A percentile compares a stretch with the other conserved stretches of the same genome.
These are phyloP conservation scores for Zaprionus inermis DNA, from an alignment of 1,140 invertebrate genomes.

Conservation along the genomic window DNA sequence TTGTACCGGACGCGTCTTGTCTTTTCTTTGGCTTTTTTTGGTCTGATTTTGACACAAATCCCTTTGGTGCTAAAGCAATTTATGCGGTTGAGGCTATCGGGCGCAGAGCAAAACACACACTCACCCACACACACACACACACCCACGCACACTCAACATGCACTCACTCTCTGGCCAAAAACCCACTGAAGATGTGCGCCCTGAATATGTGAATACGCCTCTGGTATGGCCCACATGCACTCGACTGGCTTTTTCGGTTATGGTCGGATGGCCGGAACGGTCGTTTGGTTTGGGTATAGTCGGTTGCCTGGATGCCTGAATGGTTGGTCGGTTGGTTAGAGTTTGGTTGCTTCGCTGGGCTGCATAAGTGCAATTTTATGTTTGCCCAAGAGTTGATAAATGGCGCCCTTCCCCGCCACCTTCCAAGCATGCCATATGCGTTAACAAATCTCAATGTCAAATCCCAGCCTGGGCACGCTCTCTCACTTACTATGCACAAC, in stretches of 20 bases:
- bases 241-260: conserved; percentile 69
- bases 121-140: conserved; percentile 25
- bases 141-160: conserved; percentile 38
- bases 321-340: conserved; percentile 50
- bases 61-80: conserved; percentile 82
- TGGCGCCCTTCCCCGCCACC: conserved; percentile 28
- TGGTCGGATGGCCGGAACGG: conserved; percentile 45
- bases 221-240: conserved; percentile 54
- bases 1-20: conserved; percentile 52
- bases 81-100: conserved; percentile 67
- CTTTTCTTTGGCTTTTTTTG: conserved; percentile 63
- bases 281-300: conserved; percentile 27
- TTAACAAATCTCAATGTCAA: conserved; percentile 59
- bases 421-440: conserved; percentile 37
- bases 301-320: conserved; percentile 18
- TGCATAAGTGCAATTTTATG: conserved; percentile 80
- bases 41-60: conserved; percentile 79
- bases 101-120: conserved; percentile 28
- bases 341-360: conserved; percentile 54
- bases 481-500: conserved; percentile 40
- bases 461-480: conserved; percentile 28
- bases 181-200: conserved; percentile 50
- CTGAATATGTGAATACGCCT: conserved; percentile 41
- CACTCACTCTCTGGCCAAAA: conserved; percentile 13
- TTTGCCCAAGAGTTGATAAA: conserved; percentile 75